Evolutionary conservation across 2,113 vertebrate species (phyloP).

Genomic region (Opisthocomus hoazin): DNA sequence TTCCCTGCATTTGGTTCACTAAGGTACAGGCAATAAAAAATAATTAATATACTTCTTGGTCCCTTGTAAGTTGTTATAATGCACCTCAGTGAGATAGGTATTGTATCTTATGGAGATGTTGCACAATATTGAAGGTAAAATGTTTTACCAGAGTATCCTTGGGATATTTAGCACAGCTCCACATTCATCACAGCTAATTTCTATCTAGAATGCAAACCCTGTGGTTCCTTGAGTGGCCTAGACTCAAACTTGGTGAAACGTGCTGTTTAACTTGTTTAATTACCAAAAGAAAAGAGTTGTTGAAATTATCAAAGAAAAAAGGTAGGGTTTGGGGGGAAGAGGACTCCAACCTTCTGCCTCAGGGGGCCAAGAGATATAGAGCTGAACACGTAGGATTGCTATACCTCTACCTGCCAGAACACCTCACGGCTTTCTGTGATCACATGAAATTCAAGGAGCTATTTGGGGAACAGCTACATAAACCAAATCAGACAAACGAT

Average conservation of each 20-base stretch:
- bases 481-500: background rate
- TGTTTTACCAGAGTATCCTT: background rate
- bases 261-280: background rate
- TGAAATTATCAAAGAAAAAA: background rate
- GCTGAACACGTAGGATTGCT: background rate
- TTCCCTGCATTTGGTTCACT: background rate
- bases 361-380: accelerated
- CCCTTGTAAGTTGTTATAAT: background rate
- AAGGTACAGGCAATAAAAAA: background rate
- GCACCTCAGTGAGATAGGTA: background rate
- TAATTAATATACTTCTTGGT: background rate
- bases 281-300: background rate
- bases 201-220: background rate
- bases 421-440: background rate
- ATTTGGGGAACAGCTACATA: background rate
- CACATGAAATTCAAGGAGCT: background rate
- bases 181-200: background rate
- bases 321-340: background rate
- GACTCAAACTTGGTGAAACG: background rate
- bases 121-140: background rate
- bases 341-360: background rate
- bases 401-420: background rate
- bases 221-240: background rate
- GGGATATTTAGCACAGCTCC: background rate
- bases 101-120: accelerated